Conservation (phyloP, 2,888 invertebrate genomes). For the Drosophila tanythrix region DNA sequence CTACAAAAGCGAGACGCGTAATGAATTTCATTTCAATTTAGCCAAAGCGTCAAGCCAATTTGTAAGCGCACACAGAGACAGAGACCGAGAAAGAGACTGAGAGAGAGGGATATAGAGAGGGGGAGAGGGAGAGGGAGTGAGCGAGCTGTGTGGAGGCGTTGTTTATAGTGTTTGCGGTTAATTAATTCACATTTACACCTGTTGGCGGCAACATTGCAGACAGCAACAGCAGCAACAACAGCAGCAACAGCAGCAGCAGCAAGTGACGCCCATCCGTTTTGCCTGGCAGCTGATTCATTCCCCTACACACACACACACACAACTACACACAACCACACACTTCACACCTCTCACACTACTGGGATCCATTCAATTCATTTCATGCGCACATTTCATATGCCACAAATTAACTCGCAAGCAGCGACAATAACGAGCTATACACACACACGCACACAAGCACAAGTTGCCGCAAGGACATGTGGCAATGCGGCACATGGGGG, state of each 20-base stretch:
- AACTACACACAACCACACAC: constrained; percentile 26
- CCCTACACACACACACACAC: constrained; percentile 15
- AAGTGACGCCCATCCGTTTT: constrained; percentile 42
- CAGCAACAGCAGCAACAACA: constrained; percentile 30
- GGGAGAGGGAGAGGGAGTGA: not conserved
- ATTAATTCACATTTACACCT: constrained; percentile 85
- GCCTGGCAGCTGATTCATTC: constrained; percentile 27
- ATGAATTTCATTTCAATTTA: constrained; percentile 78
- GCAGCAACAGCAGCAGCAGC: constrained; percentile 25
- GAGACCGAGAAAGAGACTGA: not conserved
- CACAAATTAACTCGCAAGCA: constrained; percentile 75
- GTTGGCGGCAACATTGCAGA: constrained; percentile 67
- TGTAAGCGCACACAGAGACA: constrained; percentile 49
- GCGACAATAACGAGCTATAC: constrained; percentile 60
- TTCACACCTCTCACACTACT: constrained; percentile 41
- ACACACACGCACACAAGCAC: constrained; percentile 34
- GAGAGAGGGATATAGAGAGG: not conserved
- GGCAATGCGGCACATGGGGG: constrained; percentile 10
- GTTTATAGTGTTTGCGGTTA: constrained; percentile 84
- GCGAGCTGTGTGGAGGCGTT: constrained; percentile 58
- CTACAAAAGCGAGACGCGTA: constrained; percentile 55
- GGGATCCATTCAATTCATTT: constrained; percentile 57
- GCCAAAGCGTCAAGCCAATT: constrained; percentile 70
- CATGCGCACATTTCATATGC: constrained; percentile 70
- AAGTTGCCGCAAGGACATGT: constrained; percentile 47